Percentiles rank a stretch among this genome's conserved stretches.
These are phyloP conservation scores for Bursaphelenchus mucronatus DNA, from an alignment of 1,140 invertebrate genomes.

Conservation along the genomic window DNA sequence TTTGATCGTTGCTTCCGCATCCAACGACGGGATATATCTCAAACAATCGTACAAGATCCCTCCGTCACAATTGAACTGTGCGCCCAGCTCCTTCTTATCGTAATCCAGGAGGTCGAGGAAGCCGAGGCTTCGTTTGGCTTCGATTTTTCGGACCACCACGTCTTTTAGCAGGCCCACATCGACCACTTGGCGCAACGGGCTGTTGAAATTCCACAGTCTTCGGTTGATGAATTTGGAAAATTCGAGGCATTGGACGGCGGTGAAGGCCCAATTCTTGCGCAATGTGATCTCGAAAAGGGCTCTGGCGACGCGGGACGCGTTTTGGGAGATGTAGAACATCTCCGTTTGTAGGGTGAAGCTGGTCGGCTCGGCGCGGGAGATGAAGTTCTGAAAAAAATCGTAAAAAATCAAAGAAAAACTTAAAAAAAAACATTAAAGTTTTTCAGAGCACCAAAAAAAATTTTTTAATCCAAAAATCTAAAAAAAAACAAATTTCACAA, in stretches of 20 bases:
- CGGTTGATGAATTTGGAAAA: conserved; percentile 76
- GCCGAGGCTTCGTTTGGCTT: conserved; percentile 20
- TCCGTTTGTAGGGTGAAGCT: conserved; percentile 54
- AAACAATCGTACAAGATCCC: conserved; percentile 76
- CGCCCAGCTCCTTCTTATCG: conserved; percentile 67
- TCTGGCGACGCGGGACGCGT: conserved; percentile 79
- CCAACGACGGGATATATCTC: conserved; percentile 76
- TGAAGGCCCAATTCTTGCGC: conserved; percentile 78
- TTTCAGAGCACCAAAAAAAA: too few species aligned
- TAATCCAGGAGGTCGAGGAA: conserved; percentile 33
- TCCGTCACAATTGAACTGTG: conserved; percentile 74
- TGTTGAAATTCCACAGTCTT: conserved; percentile 80
- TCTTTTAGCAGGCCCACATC: conserved; percentile 38
- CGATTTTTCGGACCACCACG: conserved; percentile 37
- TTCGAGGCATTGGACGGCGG: conserved; percentile 74
- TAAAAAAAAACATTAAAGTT: background rate
- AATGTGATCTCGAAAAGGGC: conserved; percentile 90
- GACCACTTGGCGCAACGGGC: conserved; percentile 67
- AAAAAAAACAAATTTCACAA: too few species aligned
- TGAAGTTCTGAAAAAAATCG: conserved; percentile 38
- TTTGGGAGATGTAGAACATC: conserved; percentile 66
- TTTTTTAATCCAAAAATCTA: too few species aligned
- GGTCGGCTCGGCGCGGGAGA: conserved; percentile 46
- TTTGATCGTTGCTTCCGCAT: conserved; percentile 78
- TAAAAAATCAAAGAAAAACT: background rate